These are phyloP conservation scores for Jacana jacana DNA, from an alignment of 2,113 vertebrate genomes.

Conservation along the genomic window DNA sequence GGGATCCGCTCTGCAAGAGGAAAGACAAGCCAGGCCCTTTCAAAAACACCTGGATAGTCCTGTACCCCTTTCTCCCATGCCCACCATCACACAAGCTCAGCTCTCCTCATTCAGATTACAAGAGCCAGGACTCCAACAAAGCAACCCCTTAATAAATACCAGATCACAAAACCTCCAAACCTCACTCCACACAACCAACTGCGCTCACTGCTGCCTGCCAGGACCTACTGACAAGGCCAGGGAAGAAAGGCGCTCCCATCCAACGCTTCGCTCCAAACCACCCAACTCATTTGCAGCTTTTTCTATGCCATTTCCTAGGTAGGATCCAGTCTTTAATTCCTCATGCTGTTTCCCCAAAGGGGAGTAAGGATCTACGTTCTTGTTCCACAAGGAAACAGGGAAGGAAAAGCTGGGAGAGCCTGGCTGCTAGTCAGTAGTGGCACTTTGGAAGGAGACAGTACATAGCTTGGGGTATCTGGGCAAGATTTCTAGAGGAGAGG, in stretches of 20 bases:
- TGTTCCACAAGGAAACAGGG: neutral
- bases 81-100: neutral
- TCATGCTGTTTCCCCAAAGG: too few relatives aligned
- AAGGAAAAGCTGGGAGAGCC: neutral
- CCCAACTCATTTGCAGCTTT: neutral
- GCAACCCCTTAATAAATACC: neutral
- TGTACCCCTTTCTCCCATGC: neutral
- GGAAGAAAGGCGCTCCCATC: neutral
- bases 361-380: neutral
- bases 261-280: neutral
- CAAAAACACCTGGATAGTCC: neutral
- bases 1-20: neutral
- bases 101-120: accelerated
- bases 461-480: neutral
- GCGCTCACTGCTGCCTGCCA: neutral
- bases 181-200: neutral
- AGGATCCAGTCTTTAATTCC: neutral
- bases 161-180: slow-evolving; percentile 2
- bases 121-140: neutral
- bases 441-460: neutral
- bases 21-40: neutral
- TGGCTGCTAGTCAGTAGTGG: neutral
- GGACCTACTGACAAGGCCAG: neutral
- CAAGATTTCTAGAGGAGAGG: neutral
- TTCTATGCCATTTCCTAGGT: neutral